Base-by-base conservation (phyloP, 2,797 vertebrate genomes). In the Varecia variegata region DNA sequence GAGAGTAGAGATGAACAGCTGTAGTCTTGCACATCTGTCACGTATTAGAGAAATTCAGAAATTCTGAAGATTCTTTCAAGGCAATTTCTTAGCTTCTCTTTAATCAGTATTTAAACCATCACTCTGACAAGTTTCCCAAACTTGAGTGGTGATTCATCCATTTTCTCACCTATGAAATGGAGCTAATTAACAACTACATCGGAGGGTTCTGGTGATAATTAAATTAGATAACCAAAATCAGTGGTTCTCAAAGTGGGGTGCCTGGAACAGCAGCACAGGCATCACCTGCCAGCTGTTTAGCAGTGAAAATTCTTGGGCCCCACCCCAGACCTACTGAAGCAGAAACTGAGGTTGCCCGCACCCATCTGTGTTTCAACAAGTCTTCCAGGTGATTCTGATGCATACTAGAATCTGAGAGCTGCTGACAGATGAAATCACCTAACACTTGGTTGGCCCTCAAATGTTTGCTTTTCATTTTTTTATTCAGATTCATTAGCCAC, bases 1-100 rank as follows among this genome's bases (percentile, higher is more conserved):
- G 20, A 70, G n/a, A 85, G 27, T 32, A 67, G 79, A 81, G n/a
- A 54, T 52, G 38, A 73, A 70, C 0, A n/a, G 40, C 17, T 52
- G 1, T 15, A 10, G 6, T 85, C 54, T 96, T 43, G 18, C 70
- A 35, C 94, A 84, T 68, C 58, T 88, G 38, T 84, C 60, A 52
- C 43, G 18, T 38, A 35, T 27, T 30, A 9, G 21, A 88, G 62
- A 81, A 8, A 83, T 60, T 90, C 60, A 65, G 40, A 93, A 73
- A 85, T 54, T 74, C 30, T 93, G 43, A 89, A 87, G 43, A 74
- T 93, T 47, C 67, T 77, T 88, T 71, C 38, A 90, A 85, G 47
- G 45, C 82, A 88, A 54, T 71, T 52, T 94, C 77, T 81, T 25
- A 84, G 25, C 35, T 91, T 81, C 79, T 71, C 54, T 40, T 73